Evolutionary conservation across 2,113 vertebrate species (phyloP).

Genomic region (Anoura caudifer): DNA sequence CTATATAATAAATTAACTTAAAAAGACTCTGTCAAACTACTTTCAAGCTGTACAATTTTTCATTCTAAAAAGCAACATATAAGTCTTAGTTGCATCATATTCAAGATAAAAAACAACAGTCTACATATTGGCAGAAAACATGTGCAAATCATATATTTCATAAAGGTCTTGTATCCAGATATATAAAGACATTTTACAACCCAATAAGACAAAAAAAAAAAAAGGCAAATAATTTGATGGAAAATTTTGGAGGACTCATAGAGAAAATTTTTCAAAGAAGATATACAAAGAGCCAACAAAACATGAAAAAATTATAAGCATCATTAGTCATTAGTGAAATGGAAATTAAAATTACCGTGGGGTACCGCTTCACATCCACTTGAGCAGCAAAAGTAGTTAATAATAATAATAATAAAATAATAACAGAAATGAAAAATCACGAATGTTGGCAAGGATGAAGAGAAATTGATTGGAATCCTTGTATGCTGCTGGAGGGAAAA

Average conservation of each 20-base stretch:
- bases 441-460: background rate
- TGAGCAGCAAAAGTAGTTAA: background rate
- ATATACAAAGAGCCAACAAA: background rate
- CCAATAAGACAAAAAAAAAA: background rate
- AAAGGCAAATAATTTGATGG: background rate
- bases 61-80: background rate
- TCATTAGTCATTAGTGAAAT: background rate
- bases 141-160: background rate
- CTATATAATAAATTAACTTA: background rate
- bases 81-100: background rate
- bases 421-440: background rate
- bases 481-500: background rate
- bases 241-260: background rate
- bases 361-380: background rate
- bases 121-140: background rate
- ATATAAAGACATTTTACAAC: background rate
- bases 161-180: background rate
- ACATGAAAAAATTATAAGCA: background rate
- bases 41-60: background rate
- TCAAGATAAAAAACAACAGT: background rate
- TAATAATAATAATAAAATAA: background rate
- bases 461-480: background rate
- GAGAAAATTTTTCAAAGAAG: background rate
- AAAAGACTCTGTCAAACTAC: background rate
- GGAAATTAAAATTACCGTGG: background rate